phyloP scores from a whole-genome alignment of 1,140 invertebrate genomes.

The Aphelinus atriplicis region DNA sequence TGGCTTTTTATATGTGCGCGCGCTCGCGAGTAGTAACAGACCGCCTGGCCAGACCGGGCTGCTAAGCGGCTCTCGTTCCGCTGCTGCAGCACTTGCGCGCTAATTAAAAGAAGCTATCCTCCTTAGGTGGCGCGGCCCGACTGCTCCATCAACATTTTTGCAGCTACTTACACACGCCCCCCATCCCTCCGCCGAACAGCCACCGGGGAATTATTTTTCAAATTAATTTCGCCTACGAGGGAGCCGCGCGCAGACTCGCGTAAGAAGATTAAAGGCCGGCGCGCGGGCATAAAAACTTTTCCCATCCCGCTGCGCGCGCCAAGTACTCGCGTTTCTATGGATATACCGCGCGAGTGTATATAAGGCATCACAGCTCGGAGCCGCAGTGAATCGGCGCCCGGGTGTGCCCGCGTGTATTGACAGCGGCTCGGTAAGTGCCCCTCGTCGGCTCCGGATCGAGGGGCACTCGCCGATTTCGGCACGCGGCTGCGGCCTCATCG shows the following conservation, averaged over 20 bases:
- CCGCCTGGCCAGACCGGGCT: no score
- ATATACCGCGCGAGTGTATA: neutral
- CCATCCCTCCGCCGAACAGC: no score
- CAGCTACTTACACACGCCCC: no score
- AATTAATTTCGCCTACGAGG: slow-evolving; percentile 15
- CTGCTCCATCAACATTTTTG: no score
- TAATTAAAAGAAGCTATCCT: no score
- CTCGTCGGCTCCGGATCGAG: neutral
- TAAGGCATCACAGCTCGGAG: neutral
- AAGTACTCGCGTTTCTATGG: no score
- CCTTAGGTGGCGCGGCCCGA: no score
- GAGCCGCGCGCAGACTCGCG: neutral
- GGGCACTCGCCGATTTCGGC: neutral
- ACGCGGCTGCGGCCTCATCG: neutral
- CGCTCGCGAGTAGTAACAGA: no score
- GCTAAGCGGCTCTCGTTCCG: no score
- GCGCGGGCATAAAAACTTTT: slow-evolving; percentile 7
- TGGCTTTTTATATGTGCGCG: no score
- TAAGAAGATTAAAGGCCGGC: slow-evolving; percentile 25
- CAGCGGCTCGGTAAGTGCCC: neutral
- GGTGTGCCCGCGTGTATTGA: neutral
- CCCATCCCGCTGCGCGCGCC: no score
- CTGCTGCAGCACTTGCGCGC: no score
- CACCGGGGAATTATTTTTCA: slow-evolving; percentile 5
- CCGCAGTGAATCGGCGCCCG: neutral